Conservation (phyloP, 2,113 vertebrate genomes). For the Pterocles burchelli region DNA sequence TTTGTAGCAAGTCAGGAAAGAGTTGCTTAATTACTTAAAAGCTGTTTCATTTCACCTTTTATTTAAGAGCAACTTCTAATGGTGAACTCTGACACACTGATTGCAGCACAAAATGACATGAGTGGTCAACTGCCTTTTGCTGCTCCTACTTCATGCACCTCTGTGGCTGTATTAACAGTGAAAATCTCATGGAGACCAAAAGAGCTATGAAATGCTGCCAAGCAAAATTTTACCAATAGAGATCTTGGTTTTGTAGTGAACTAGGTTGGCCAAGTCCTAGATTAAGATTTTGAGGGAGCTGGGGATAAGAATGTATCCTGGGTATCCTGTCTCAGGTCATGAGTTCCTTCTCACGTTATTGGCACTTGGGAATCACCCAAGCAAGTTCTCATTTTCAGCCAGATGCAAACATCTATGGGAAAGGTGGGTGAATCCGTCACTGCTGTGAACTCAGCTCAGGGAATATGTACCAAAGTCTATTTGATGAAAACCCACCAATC, state of each 20-base stretch:
- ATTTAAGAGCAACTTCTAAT: background rate
- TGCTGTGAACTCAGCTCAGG: background rate
- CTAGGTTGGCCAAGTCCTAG: background rate
- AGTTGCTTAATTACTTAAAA: background rate
- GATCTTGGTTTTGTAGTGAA: background rate
- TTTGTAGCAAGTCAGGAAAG: background rate
- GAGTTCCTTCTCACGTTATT: background rate
- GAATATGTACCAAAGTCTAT: background rate
- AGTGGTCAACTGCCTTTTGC: background rate
- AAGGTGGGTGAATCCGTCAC: background rate
- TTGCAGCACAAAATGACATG: background rate
- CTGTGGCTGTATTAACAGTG: background rate
- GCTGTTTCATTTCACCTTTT: background rate
- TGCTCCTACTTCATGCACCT: background rate
- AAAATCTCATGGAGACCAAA: background rate
- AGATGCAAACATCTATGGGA: background rate
- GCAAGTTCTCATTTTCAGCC: background rate
- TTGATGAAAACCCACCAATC: background rate
- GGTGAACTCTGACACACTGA: background rate
- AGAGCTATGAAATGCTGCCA: background rate
- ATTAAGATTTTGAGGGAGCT: background rate
- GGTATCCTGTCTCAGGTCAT: background rate
- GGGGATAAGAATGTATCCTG: fast-evolving
- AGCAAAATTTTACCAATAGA: background rate
- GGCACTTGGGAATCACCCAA: background rate